phyloP scores from a whole-genome alignment of 2,113 vertebrate species.

The Clarias macrocephalus region DNA sequence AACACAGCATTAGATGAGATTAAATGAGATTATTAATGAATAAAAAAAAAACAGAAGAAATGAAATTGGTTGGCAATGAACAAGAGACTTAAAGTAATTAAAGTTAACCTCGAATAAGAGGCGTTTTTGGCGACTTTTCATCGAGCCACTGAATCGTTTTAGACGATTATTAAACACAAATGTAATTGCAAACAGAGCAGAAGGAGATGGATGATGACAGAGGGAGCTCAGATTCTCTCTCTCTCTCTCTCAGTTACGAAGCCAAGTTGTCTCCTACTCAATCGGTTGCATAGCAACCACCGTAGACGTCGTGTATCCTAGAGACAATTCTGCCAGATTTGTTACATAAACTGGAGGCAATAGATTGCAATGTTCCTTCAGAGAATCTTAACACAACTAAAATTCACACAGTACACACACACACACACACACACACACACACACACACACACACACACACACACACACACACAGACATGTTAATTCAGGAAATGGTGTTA shows the following conservation, averaged over 20 bases:
- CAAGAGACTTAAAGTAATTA: constrained; percentile 39
- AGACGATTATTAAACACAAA: constrained; percentile 49
- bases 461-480: neutral
- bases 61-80: constrained; percentile 57
- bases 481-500: neutral
- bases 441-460: neutral
- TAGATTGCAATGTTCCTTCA: neutral
- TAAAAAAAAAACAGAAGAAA: too few relatives aligned
- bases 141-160: neutral
- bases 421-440: neutral
- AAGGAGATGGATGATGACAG: constrained; percentile 45
- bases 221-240: neutral
- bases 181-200: constrained; percentile 30
- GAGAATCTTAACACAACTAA: neutral
- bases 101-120: constrained; percentile 56
- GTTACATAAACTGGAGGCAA: constrained; percentile 9
- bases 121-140: neutral
- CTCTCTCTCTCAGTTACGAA: neutral
- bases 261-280: constrained; percentile 31
- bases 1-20: neutral
- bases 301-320: constrained; percentile 1
- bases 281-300: constrained; percentile 61
- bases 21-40: too few relatives aligned
- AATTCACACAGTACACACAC: neutral
- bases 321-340: neutral